Conservation (phyloP, 2,888 invertebrate genomes). For the Sphaerophoria rueppellii region DNA sequence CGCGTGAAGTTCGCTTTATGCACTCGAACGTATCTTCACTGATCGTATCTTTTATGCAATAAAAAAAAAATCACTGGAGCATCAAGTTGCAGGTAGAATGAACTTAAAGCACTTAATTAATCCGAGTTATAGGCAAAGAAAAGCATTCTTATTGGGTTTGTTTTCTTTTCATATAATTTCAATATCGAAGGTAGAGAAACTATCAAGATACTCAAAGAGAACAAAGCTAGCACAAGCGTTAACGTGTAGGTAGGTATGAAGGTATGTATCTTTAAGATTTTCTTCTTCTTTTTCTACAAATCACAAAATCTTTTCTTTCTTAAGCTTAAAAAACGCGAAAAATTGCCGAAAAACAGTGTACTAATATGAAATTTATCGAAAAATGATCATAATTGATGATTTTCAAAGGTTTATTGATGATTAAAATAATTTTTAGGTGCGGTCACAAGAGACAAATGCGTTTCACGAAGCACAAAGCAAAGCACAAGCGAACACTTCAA, state of each 20-base stretch:
- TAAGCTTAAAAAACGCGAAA: slow-evolving; percentile 1
- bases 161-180: slow-evolving; percentile 37
- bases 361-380: slow-evolving; percentile 4
- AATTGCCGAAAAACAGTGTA: slow-evolving; percentile 6
- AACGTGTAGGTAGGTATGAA: slow-evolving; percentile 14
- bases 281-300: background rate
- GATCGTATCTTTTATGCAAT: slow-evolving; percentile 29
- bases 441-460: slow-evolving; percentile 55
- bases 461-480: slow-evolving; percentile 65
- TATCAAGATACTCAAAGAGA: slow-evolving; percentile 17
- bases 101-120: slow-evolving; percentile 55
- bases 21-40: slow-evolving; percentile 31
- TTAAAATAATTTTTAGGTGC: slow-evolving; percentile 68
- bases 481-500: slow-evolving; percentile 71
- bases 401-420: slow-evolving; percentile 3
- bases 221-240: slow-evolving; percentile 39
- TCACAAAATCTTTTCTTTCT: background rate
- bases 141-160: slow-evolving; percentile 26
- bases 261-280: slow-evolving; percentile 27
- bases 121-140: slow-evolving; percentile 31
- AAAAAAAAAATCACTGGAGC: slow-evolving; percentile 45
- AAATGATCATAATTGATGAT: slow-evolving; percentile 13
- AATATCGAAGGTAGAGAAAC: slow-evolving; percentile 3
- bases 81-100: slow-evolving; percentile 50
- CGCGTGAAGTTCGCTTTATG: slow-evolving; percentile 56